Percentiles rank a stretch among this genome's conserved stretches.
Evolutionary conservation across 2,113 vertebrate genomes (phyloP).

Genomic region (Castor canadensis): DNA sequence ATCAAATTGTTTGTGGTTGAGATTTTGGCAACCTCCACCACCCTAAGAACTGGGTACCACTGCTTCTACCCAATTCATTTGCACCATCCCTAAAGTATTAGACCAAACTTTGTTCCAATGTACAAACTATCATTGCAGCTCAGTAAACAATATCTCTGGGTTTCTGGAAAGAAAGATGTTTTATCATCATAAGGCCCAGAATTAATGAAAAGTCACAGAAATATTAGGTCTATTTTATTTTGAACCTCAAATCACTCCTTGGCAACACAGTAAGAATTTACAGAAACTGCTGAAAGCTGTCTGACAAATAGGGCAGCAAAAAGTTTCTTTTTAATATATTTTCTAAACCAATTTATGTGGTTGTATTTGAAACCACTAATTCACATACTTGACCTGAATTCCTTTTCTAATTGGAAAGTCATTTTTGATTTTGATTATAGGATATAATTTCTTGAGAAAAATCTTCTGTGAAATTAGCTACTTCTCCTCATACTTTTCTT

Average conservation of each 20-base stretch:
- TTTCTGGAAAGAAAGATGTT: conserved; percentile 73
- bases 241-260: conserved; percentile 63
- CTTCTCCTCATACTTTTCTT: background rate
- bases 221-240: conserved; percentile 72
- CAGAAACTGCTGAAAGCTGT: conserved; percentile 64
- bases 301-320: conserved; percentile 52
- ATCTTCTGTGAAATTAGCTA: conserved; percentile 34
- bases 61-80: conserved; percentile 32
- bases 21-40: background rate
- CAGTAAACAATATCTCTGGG: conserved; percentile 69
- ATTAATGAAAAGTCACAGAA: conserved; percentile 75
- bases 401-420: conserved; percentile 69
- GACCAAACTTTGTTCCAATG: conserved; percentile 66
- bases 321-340: conserved; percentile 54
- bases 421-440: conserved; percentile 75
- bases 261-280: conserved; percentile 69
- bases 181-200: conserved; percentile 63
- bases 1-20: background rate
- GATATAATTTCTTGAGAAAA: conserved; percentile 76
- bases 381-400: conserved; percentile 69
- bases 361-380: conserved; percentile 71
- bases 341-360: conserved; percentile 24
- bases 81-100: conserved; percentile 50
- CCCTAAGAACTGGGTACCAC: background rate
- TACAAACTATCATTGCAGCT: conserved; percentile 70